Base-by-base conservation (phyloP, 2,113 vertebrate species). In the Amphiprion ocellaris region DNA sequence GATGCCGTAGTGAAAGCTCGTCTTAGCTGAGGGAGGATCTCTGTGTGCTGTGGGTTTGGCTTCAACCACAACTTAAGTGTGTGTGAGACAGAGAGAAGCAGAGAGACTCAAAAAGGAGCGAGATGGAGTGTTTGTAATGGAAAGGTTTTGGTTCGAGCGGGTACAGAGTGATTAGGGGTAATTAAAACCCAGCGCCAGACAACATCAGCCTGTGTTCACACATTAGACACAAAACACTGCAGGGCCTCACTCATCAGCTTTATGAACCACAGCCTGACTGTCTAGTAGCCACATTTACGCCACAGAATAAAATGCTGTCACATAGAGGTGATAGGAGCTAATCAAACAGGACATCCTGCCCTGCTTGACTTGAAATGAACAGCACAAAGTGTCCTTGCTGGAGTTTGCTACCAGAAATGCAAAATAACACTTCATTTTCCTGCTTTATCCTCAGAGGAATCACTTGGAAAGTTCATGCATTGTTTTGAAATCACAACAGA, bases 1-100 rank as follows among this genome's bases (percentile, higher is more conserved):
- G 86, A 86, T 87, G 81, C 72, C 19, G 55, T 56, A 82, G 79
- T 89, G 88, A 92, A 91, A 90, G 86, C 80, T 88, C 4, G 52
- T 82, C 81, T 85, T 66, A 79, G 77, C 56, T 30, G 41, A 74
- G 79, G 84, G 83, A 84, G 80, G 80, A 74, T 92, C 64, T 78
- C 9, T 70, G 67, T 65, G 75, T 23, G 23, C 84, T 90, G 90
- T 76, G 89, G 86, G 64, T 92, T 89, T 88, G 86, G 68, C 69
- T 79, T 46, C 41, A 65, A 52, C 28, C 19, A 6, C 54, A 1
- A 33, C 10, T 24, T 60, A 33, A 41, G 68, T 79, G 19, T 37
- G 71, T 72, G 59, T 77, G 70, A 4, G 30, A 6, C 56, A 16
- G 8, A 14, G 47, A 17, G 49, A 56, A n/a, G 33, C 33, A 79